Conservation (phyloP, 1,140 invertebrate genomes). For the Nasonia giraulti region DNA sequence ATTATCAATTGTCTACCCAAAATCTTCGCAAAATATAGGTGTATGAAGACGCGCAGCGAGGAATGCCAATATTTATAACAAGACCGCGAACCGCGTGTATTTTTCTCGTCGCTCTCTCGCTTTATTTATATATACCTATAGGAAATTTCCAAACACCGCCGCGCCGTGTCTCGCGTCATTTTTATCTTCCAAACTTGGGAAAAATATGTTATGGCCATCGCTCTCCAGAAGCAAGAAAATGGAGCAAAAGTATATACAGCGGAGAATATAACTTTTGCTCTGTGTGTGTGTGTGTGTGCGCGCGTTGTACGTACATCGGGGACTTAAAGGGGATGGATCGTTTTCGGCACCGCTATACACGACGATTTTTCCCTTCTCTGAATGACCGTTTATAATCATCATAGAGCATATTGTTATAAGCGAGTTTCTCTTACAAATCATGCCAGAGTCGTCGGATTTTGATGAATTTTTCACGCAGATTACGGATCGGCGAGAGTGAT, state of each 20-base stretch:
- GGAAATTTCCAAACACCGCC: not conserved
- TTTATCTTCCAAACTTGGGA: not conserved
- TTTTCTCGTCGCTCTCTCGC: not conserved
- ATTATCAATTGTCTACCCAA: not conserved
- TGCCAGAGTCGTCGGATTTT: too few relatives aligned
- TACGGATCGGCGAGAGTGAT: too few relatives aligned
- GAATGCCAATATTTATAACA: too few relatives aligned
- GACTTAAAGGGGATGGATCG: constrained; percentile 7
- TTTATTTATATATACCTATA: not conserved
- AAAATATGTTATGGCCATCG: constrained; percentile 16
- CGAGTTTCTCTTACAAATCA: too few relatives aligned
- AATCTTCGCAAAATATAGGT: not conserved
- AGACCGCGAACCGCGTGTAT: not conserved
- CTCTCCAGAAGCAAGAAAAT: not conserved
- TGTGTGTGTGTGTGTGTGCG: too few relatives aligned
- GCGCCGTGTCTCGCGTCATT: too few relatives aligned
- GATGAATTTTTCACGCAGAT: too few relatives aligned
- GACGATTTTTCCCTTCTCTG: too few relatives aligned
- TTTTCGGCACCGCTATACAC: not conserved
- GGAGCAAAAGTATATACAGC: not conserved
- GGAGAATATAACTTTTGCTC: too few relatives aligned
- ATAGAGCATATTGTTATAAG: too few relatives aligned
- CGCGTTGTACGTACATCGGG: too few relatives aligned
- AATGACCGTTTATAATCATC: too few relatives aligned
- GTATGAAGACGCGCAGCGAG: not conserved